Conservation (phyloP, 2,797 vertebrate genomes). For the Psittacula derbiana region DNA sequence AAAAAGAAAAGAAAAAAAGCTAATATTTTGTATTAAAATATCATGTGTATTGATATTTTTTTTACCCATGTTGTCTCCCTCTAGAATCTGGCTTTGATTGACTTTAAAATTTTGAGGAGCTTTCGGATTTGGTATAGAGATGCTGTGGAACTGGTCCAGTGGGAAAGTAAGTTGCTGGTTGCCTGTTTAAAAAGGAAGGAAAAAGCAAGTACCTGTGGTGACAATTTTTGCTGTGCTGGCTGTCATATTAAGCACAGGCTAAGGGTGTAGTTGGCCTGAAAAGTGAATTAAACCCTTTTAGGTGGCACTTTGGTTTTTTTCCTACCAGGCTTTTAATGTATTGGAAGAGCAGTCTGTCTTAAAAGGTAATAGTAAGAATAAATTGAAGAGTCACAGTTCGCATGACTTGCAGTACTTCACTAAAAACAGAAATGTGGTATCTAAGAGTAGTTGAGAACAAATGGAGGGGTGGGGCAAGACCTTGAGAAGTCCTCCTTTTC, state of each 20-base stretch:
- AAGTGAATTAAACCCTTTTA: background rate
- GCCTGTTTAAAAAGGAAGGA: background rate
- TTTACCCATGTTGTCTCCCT: conserved; percentile 72
- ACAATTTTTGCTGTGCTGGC: background rate
- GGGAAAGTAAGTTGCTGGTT: background rate
- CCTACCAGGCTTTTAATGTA: background rate
- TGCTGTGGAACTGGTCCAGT: background rate
- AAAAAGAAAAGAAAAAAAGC: conserved; percentile 57
- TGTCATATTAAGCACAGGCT: background rate
- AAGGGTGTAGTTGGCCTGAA: background rate
- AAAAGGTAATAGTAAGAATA: background rate
- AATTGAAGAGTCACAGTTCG: background rate
- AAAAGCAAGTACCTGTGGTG: background rate
- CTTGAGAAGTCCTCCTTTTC: background rate
- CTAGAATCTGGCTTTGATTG: conserved; percentile 59
- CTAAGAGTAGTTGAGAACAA: background rate
- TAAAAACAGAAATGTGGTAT: background rate
- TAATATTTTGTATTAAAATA: conserved; percentile 75
- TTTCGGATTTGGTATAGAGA: conserved; percentile 34
- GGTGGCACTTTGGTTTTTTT: background rate
- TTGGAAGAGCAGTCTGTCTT: background rate
- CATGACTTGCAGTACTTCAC: background rate
- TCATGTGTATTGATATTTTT: conserved; percentile 71
- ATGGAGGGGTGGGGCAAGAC: background rate
- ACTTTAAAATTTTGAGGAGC: conserved; percentile 27